Base-by-base conservation (phyloP, 2,888 invertebrate genomes). In the Megaustenia siamemsis region DNA sequence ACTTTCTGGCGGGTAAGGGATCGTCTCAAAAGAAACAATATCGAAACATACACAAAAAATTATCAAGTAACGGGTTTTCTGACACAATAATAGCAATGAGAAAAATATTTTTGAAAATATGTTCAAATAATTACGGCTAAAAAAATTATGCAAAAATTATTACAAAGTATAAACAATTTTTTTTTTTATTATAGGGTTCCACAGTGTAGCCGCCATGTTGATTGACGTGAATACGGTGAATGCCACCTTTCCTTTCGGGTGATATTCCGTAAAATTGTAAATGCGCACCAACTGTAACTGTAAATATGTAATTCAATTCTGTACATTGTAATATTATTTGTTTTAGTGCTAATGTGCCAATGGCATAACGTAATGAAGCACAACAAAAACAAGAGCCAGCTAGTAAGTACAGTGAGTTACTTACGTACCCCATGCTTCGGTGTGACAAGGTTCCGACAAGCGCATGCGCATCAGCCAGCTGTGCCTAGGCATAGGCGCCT, bases 1-100 rank as follows among this genome's bases (percentile, higher is more conserved):
- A 73, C 73, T 49, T 71, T 71, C 43, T 21, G 49, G 73, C 49
- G 49, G 73, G 73, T 49, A 73, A 49, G 73, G 73, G 71, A 24
- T 18, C 73, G 18, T 73, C 73, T 73, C 73, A 73, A 73, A 73
- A 73, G 6, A 28, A 18, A 49, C 43, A 71, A 40, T 8, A 45
- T 15, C 24, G 28, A 45, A 43, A 73, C 5, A n/a, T 68, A 38
- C 3, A 4, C 32, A 38, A 68, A 38, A 10, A 18, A 21, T 69
- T n/a, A n/a, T 69, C 35, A 68, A 3, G 2, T 69, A 21, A 68
- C 21, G 8, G 15, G 32, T 6, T 15, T 12, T 63, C 18, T 1
- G 15, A 4, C 8, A n/a, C 60, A 60, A 60, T 60, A n/a, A 8
- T 21, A 24, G 56, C 56, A 5, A n/a, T 56, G 12, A 5, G 21